Evolutionary conservation across 1,140 invertebrate genomes (phyloP).

Genomic region (Ceratosolen fusciceps): DNA sequence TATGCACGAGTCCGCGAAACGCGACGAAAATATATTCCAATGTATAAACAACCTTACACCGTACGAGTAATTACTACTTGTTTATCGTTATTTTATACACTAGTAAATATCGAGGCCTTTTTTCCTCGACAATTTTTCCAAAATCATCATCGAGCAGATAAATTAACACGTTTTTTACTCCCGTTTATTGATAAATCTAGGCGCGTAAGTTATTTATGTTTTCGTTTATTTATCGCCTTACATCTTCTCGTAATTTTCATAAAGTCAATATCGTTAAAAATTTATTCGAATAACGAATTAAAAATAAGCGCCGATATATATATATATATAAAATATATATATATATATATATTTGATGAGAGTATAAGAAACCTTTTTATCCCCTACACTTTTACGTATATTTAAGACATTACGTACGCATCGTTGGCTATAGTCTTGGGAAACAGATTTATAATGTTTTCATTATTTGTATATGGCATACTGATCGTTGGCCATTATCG

Average conservation of each 20-base stretch:
- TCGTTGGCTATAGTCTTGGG: too few species aligned
- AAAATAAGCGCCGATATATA: too few species aligned
- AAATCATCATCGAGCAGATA: background rate
- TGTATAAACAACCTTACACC: slow-evolving; percentile 5
- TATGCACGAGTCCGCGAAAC: slow-evolving; percentile 5
- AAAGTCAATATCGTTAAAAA: background rate
- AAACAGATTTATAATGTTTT: too few species aligned
- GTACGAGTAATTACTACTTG: background rate
- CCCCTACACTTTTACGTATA: too few species aligned
- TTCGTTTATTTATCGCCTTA: background rate
- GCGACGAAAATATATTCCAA: background rate
- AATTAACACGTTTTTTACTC: background rate
- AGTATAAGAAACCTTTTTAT: too few species aligned
- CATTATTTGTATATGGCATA: too few species aligned
- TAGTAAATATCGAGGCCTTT: background rate
- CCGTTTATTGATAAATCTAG: background rate
- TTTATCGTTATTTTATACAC: slow-evolving; percentile 8
- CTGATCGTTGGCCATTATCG: too few species aligned
- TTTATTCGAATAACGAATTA: background rate
- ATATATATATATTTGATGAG: too few species aligned
- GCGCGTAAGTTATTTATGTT: too few species aligned
- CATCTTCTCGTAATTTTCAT: background rate
- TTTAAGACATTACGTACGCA: too few species aligned
- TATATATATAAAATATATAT: too few species aligned
- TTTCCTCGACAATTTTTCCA: background rate